A percentile compares a stretch with the other conserved stretches of the same genome.
phyloP scores from a whole-genome alignment of 1,140 invertebrate genomes.

The Ceratoteleas bidentatus region DNA sequence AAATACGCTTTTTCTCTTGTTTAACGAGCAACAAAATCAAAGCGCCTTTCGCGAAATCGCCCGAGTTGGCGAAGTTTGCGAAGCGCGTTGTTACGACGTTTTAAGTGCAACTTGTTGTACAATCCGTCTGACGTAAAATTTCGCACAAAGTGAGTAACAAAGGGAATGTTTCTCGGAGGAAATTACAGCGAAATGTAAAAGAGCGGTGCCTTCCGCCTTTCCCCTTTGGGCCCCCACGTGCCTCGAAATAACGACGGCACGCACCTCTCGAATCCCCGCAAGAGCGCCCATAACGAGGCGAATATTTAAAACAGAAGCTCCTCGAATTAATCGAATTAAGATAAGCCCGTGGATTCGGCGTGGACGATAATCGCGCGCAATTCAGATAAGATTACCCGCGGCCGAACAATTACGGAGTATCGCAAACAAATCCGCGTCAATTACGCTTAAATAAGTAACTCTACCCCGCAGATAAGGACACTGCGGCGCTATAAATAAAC shows the following conservation, averaged over 20 bases:
- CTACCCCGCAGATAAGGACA: background rate
- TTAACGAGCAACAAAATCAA: conserved; percentile 45
- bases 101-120: conserved; percentile 50
- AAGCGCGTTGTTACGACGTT: conserved; percentile 41
- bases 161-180: conserved; percentile 36
- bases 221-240: conserved; percentile 60
- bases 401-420: conserved; percentile 5
- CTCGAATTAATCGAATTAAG: conserved; percentile 49
- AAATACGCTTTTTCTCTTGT: conserved; percentile 31
- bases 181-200: conserved; percentile 45
- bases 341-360: conserved; percentile 32
- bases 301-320: conserved; percentile 36
- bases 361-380: conserved; percentile 16
- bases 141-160: conserved; percentile 50
- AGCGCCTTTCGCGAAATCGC: conserved; percentile 25
- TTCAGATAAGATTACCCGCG: conserved; percentile 24
- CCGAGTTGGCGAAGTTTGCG: conserved; percentile 36
- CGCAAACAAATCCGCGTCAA: conserved; percentile 23
- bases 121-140: conserved; percentile 36
- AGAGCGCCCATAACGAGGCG: conserved; percentile 8
- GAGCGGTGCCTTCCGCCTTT: conserved; percentile 34
- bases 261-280: background rate
- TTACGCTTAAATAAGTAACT: conserved; percentile 14
- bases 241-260: conserved; percentile 36
- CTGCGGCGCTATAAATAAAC: too few species aligned